Percentiles rank a stretch among this genome's conserved stretches.
Evolutionary conservation across 2,113 vertebrate genomes (phyloP).

Genomic region (Syngnathus floridae): DNA sequence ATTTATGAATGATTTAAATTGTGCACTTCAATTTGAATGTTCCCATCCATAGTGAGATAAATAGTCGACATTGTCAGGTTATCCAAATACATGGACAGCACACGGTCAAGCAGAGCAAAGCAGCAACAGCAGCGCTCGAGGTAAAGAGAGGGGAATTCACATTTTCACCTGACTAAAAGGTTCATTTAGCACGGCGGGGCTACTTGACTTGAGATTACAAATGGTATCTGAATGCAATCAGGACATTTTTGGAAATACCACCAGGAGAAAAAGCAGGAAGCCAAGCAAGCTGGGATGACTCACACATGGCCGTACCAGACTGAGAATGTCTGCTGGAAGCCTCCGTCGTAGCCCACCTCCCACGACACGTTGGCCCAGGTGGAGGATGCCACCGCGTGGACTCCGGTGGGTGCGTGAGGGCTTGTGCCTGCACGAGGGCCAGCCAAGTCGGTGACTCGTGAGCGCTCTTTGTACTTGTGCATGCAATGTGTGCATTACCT

Average conservation of each 20-base stretch:
- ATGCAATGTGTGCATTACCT: conserved; percentile 64
- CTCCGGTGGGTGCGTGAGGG: conserved; percentile 85
- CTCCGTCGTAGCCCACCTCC: conserved; percentile 92
- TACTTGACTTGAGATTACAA: too few species aligned
- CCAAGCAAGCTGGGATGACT: conserved; percentile 99
- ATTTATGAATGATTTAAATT: too few species aligned
- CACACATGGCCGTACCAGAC: conserved; percentile 99
- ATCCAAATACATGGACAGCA: not conserved
- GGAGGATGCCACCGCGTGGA: conserved; percentile 84
- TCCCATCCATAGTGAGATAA: not conserved
- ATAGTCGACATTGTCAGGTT: not conserved
- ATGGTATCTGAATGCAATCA: conserved; percentile 50
- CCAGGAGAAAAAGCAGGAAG: conserved; percentile 81
- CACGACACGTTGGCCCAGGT: conserved; percentile 94
- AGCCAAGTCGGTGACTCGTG: not conserved
- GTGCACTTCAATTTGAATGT: too few species aligned
- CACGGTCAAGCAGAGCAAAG: conserved; percentile 33
- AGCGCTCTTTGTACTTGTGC: conserved; percentile 1
- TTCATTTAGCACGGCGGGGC: too few species aligned
- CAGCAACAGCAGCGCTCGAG: conserved; percentile 19
- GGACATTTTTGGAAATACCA: conserved; percentile 37
- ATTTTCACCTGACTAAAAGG: not conserved
- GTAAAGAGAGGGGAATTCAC: conserved; percentile 33
- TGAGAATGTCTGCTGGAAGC: conserved; percentile 98
- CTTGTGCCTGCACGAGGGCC: conserved; percentile 81